Conservation (phyloP, 2,797 vertebrate genomes). For the Vultur gryphus region DNA sequence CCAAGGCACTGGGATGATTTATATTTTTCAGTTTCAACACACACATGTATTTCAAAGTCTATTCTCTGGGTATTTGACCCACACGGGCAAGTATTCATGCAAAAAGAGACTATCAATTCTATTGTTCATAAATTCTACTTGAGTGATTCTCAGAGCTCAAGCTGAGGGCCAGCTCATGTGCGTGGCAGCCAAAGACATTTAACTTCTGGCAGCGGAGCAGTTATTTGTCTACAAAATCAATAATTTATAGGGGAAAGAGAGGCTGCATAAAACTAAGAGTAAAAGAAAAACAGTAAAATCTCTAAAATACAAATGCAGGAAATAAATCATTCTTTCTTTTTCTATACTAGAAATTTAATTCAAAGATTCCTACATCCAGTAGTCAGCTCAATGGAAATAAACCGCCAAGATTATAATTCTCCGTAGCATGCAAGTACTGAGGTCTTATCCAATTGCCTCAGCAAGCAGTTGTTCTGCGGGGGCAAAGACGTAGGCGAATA, state of each 20-base stretch:
- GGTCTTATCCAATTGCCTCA: background rate
- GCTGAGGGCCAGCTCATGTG: background rate
- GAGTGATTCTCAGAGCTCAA: constrained; percentile 14
- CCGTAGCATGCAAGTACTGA: background rate
- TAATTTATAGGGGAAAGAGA: constrained; percentile 32
- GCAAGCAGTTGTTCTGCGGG: background rate
- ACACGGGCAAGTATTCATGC: background rate
- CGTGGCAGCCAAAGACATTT: constrained; percentile 23
- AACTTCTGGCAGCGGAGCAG: constrained; percentile 1
- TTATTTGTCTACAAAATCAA: constrained; percentile 52
- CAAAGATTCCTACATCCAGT: background rate
- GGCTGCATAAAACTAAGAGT: background rate
- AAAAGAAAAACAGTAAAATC: background rate
- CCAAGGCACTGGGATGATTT: background rate
- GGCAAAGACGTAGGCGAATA: background rate
- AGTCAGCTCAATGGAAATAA: background rate
- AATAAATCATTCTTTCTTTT: background rate
- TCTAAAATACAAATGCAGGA: background rate
- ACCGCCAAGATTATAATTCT: background rate
- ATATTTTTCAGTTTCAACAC: background rate
- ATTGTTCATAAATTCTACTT: constrained; percentile 26
- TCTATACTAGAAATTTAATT: background rate
- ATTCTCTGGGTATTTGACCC: background rate
- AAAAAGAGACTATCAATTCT: constrained; percentile 4
- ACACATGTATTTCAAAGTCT: constrained; percentile 1